Base-by-base conservation (phyloP, 2,113 vertebrate genomes). In the Paradoxurus hermaphroditus region DNA sequence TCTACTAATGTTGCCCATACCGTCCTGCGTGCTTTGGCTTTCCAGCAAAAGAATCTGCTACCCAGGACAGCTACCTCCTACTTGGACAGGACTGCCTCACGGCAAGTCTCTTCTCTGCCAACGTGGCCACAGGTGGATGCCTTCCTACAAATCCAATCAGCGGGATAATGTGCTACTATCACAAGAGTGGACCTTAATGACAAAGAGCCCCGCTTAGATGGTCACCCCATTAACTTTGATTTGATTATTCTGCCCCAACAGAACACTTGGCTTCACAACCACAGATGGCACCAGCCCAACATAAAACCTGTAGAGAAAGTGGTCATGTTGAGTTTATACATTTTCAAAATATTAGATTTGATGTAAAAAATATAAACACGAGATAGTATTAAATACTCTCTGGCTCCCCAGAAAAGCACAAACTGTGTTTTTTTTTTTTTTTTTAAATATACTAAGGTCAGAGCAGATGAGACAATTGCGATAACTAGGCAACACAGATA, bases 201-300 rank as follows among this genome's bases (percentile, higher is more conserved):
- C 93, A 97, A 98, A 95, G 87, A 97, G 94, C 56, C 78, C 94
- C 92, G 95, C 97, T 97, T 98, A 97, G 89, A 96, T 94, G 79
- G 97, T 97, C 96, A 98, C 97, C 92, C 98, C 97, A 98, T 98
- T 98, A 98, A 95, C 93, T 97, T 70, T 97, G 96, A 98, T 98
- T 98, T 98, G 86, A 98, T 98, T 96, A 97, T 93, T 97, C 78
- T 97, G 92, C 95, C 95, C 96, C 95, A 77, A 93, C 91, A 97
- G 97, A 97, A 91, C 73, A 97, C 86, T 94, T 97, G 91, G 89
- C 96, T 96, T 91, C 81, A 25, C 65, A 96, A 62, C 56, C 31
- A 97, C 46, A 86, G 25, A 79, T 97, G 94, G 94, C 84, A 97
- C 56, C 46, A 91, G 87, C 92, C 97, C 34, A 73, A 94, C 62